Evolutionary conservation across 2,888 invertebrate genomes (phyloP), one percentile per base, ranked within the genome.

Genomic region (Chymomyza caudatula): DNA sequence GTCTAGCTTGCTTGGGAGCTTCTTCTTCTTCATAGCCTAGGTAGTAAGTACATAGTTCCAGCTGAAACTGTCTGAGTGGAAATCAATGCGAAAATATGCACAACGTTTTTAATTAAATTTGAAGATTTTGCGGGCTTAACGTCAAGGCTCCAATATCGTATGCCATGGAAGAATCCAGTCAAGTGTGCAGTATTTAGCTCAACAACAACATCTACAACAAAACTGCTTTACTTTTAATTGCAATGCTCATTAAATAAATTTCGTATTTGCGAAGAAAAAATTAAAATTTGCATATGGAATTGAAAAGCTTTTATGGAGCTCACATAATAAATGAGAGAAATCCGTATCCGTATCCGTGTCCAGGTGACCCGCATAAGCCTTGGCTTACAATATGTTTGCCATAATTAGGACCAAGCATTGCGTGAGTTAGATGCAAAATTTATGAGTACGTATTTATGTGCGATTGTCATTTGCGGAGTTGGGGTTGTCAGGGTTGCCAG

Each of bases 61-160:
- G 29, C 29, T 37, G 29, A 37, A 37, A 37, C 11, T 37, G 29
- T 37, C 29, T 37, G 29, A 37, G 29, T 37, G 29, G 29, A 71
- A 79, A 76, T 77, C 83, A 74, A 80, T 80, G 44, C 19, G 49
- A 62, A 73, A 78, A 73, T 78, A 83, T 80, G 81, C 80, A 76
- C 65, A 74, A 54, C 69, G 67, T 69, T 76, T 79, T 83, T 81
- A 81, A 81, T 81, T 81, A 81, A 81, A 71, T 74, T 78, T 78
- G 69, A 80, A 83, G 83, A 83, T 80, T 73, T 63, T 53, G 42
- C 19, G 56, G 60, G 25, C 20, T 23, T 56, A 37, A n/a, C 29
- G 3, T 6, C 47, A 63, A 62, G 70, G 8, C 74, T 56, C 55
- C 67, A 66, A 67, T 67, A 75, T 75, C 65, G 71, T 55, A 59